Base-by-base conservation (phyloP, 2,113 vertebrate genomes). In the Rhinogobius similis region DNA sequence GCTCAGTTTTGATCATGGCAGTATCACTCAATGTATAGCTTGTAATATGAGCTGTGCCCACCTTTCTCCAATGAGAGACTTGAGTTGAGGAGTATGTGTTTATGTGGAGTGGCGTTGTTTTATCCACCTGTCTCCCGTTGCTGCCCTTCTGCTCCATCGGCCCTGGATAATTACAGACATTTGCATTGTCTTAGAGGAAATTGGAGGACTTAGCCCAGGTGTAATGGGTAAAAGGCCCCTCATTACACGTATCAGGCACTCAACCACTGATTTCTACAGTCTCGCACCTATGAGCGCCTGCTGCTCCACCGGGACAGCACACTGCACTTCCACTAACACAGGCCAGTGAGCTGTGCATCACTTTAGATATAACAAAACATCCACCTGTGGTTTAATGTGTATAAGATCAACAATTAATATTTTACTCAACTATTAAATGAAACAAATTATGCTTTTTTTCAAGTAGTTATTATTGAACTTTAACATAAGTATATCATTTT, bases 91-190 rank as follows among this genome's bases (percentile, higher is more conserved):
- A 82, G 76, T 85, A 75, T 87, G 79, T 79, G 68, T 69, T 43
- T 64, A 74, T 32, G 56, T n/a, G 18, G 56, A 3, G 69, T 55
- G 41, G 68, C 78, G 71, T 84, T 82, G 82, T 87, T 86, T 91
- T 78, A 86, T 88, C 84, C 85, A 87, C 87, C 86, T 90, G 90
- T 67, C 84, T 84, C 53, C 78, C 62, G 58, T 70, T 67, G 52
- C 77, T 79, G 83, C 72, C 88, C 81, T 86, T 76, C 83, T 86
- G 86, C 81, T 86, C 83, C 78, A 81, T 69, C 76, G 83, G 79
- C 78, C 81, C 52, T 64, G 65, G 82, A 87, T 92, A 93, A 93
- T 91, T 93, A 91, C 82, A 89, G 89, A 92, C 83, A 76, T 88
- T 86, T 81, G 78, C 84, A 88, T 91, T 89, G 84, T 91, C 83